Base-by-base conservation (phyloP, 2,113 vertebrate genomes). In the Propithecus coquereli region DNA sequence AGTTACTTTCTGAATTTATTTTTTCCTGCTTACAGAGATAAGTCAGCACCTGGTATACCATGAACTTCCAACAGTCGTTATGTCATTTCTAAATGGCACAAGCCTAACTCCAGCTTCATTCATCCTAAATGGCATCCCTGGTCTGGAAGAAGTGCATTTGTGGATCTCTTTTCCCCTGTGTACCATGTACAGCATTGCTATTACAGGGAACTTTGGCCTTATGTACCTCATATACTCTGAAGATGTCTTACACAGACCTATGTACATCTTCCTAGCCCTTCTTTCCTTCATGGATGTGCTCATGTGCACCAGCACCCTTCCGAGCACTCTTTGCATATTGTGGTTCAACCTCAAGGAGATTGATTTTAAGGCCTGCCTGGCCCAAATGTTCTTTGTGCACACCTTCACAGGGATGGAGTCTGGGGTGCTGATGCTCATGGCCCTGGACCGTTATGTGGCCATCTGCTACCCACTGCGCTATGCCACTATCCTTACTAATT, bases 241-340 rank as follows among this genome's bases (percentile, higher is more conserved):
- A 25, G 87, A 97, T 5, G 54, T 12, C 59, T 94, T 98, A 6
- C 98, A 98, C 83, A 91, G 87, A 90, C 98, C 98, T 65, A 98
- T 98, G 98, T 97, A 97, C 57, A 70, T 97, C 52, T 97, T 98
- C 92, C 92, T 98, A 40, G 85, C 70, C 40, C 94, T 97, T 52
- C 93, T 98, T 40, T 97, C 98, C 77, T 82, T 96, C 87, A 97
- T 94, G 0, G 98, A 98, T 40, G 37, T 98, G 91, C 91, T 98
- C 87, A 95, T 98, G 95, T 98, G 97, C 79, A 98, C 97, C 54
- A 95, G 97, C 32, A 97, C 96, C 0, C 68, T 98, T 13, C 98
- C 98, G 4, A 97, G 97, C 52, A 94, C 97, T 43, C 97, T 98
- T 66, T 94, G 79, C 37, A 95, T 98, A 70, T 86, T 98, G 63